Conservation (phyloP, 1,140 invertebrate genomes). For the Meloidogyne floridensis region DNA sequence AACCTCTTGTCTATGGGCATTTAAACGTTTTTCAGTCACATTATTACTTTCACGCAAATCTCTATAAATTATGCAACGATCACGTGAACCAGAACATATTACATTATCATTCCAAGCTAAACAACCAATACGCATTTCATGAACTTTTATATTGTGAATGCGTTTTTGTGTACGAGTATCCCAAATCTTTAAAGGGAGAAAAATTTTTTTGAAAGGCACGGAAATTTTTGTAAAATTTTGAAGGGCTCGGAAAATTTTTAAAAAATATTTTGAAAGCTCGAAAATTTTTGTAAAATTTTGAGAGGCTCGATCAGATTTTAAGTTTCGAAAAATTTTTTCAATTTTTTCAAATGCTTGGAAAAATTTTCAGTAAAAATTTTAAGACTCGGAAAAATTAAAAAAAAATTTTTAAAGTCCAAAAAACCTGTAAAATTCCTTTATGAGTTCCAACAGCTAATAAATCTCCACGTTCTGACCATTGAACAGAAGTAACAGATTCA, state of each 20-base stretch:
- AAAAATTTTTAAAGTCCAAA: not conserved
- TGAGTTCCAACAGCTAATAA: conserved; percentile 95
- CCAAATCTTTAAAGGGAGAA: conserved; percentile 39
- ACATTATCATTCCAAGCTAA: conserved; percentile 96
- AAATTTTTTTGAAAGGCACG: too few relatives aligned
- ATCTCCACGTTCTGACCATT: conserved; percentile 96
- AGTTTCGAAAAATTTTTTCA: too few relatives aligned
- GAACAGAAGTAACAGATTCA: conserved; percentile 88
- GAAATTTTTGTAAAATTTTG: not conserved
- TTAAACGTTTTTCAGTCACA: conserved; percentile 72
- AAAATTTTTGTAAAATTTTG: too few relatives aligned
- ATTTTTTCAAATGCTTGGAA: too few relatives aligned
- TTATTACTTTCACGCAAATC: conserved; percentile 83
- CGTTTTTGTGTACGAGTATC: conserved; percentile 87
- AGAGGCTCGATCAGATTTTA: too few relatives aligned
- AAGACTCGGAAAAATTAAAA: too few relatives aligned
- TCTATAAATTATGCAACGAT: conserved; percentile 87
- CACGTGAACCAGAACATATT: conserved; percentile 90
- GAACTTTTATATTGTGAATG: conserved; percentile 85
- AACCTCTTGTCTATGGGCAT: conserved; percentile 93
- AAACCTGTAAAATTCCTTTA: conserved; percentile 56
- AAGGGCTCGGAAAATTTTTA: too few relatives aligned
- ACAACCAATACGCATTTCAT: conserved; percentile 80
- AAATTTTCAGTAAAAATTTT: too few relatives aligned
- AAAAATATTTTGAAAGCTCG: not conserved